phyloP scores from a whole-genome alignment of 2,797 vertebrate species.

The Argyrosomus regius region DNA sequence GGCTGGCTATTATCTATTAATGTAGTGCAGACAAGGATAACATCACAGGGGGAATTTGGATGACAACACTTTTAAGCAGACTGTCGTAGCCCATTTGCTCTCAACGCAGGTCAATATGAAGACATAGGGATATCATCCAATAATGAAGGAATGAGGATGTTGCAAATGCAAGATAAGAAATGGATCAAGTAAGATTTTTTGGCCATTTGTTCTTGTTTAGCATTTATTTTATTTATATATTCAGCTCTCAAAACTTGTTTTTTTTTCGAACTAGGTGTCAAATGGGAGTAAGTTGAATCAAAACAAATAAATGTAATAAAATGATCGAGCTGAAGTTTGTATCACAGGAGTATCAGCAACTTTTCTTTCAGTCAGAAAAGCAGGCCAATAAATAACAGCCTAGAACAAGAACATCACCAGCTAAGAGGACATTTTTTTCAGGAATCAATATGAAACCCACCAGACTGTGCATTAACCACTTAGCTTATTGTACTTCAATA shows the following conservation, averaged over 20 bases:
- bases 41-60: slow-evolving; percentile 32
- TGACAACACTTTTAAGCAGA: slow-evolving; percentile 2
- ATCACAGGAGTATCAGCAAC: neutral
- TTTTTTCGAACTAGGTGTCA: slow-evolving; percentile 13
- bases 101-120: neutral
- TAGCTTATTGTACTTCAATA: slow-evolving; percentile 61
- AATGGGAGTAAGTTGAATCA: slow-evolving; percentile 1
- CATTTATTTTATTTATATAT: neutral
- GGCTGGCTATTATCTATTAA: slow-evolving; percentile 34
- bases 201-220: neutral
- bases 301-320: neutral
- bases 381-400: slow-evolving; percentile 49
- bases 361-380: slow-evolving; percentile 37
- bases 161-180: neutral
- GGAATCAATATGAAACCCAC: slow-evolving; percentile 66
- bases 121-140: neutral
- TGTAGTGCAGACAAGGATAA: slow-evolving; percentile 25
- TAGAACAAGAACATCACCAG: slow-evolving; percentile 46
- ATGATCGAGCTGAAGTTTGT: slow-evolving; percentile 8
- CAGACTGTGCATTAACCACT: slow-evolving; percentile 50
- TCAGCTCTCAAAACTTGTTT: slow-evolving; percentile 4
- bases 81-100: slow-evolving; percentile 17
- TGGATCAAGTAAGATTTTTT: neutral
- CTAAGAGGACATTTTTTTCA: slow-evolving; percentile 32
- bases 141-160: neutral